Base-by-base conservation (phyloP, 1,140 invertebrate genomes). In the Acromyrmex echinatior region DNA sequence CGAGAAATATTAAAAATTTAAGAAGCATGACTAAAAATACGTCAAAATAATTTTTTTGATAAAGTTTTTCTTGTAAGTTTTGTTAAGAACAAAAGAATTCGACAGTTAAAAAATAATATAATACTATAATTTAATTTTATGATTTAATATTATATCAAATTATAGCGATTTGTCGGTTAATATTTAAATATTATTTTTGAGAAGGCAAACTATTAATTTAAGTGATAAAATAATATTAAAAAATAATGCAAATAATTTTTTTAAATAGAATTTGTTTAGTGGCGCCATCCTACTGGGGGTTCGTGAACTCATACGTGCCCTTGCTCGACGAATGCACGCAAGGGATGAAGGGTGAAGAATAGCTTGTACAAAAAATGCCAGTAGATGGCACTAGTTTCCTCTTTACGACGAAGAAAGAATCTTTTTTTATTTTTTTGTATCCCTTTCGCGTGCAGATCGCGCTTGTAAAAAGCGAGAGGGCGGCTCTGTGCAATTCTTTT, bases 241-340 rank as follows among this genome's bases (percentile, higher is more conserved):
- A 76, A 84, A 51, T 31, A 18, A 21, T 18, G 12, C 4, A 63
- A 84, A 49, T 21, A 21, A 31, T 76, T 82, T 82, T 82, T 74
- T 49, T 16, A 76, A 62, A 31, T 84, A 5, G 80, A 74, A 62
- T 76, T 60, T 84, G 70, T 25, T 49, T 74, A 51, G 87, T 90
- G 90, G 91, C 92, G 94, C 92, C 94, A 94, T 94, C 94, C 76
- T 45, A 60, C 84, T 63, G 81, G 62, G 51, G 35, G 65, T 65
- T 9, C 79, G 3, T 66, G 87, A 94, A 94, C 91, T 88, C 65
- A 12, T 9, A 60, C 14, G 31, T 14, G 18, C 70, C 53, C 85
- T 88, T 65, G 21, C 66, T 79, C 81, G 14, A 58, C 63, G 35
- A 68, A 76, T 49, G 51, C 39, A 62, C n/a, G 28, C 28, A 25